A percentile compares a stretch with the other conserved stretches of the same genome.
Conservation (phyloP, 2,797 vertebrate genomes). For the Sebastes diaconus region DNA sequence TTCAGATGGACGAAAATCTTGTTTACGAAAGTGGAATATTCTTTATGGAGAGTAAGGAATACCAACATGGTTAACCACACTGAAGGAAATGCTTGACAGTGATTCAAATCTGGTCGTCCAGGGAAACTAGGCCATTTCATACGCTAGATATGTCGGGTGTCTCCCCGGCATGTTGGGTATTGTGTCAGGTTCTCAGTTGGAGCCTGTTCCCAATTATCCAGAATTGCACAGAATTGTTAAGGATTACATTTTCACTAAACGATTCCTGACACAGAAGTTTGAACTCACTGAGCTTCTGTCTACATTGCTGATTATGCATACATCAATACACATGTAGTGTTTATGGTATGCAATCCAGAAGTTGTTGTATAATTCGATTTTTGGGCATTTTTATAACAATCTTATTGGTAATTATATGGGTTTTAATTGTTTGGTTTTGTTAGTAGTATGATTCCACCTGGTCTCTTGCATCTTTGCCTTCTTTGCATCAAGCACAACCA, state of each 20-base stretch:
- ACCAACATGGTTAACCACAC: not conserved
- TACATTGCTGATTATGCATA: not conserved
- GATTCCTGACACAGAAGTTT: not conserved
- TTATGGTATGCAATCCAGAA: not conserved
- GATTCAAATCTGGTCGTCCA: not conserved
- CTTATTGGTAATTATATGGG: not conserved
- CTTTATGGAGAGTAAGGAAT: too few species aligned
- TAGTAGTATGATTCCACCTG: too few species aligned
- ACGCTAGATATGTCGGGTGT: not conserved
- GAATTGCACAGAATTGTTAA: not conserved
- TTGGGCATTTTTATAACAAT: too few species aligned
- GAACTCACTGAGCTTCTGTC: not conserved
- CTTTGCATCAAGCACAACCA: not conserved
- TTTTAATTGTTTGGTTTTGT: not conserved
- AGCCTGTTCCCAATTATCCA: not conserved
- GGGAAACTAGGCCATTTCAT: not conserved
- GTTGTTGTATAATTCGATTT: accelerated
- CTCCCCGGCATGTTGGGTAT: not conserved
- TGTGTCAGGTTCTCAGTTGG: not conserved
- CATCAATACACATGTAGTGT: not conserved
- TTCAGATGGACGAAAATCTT: not conserved
- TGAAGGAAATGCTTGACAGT: not conserved
- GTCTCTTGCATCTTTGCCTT: not conserved
- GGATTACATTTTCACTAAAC: not conserved
- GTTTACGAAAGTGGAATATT: not conserved